Base-by-base conservation (phyloP, 2,888 invertebrate species). In the Ditylenchus weischeri region DNA sequence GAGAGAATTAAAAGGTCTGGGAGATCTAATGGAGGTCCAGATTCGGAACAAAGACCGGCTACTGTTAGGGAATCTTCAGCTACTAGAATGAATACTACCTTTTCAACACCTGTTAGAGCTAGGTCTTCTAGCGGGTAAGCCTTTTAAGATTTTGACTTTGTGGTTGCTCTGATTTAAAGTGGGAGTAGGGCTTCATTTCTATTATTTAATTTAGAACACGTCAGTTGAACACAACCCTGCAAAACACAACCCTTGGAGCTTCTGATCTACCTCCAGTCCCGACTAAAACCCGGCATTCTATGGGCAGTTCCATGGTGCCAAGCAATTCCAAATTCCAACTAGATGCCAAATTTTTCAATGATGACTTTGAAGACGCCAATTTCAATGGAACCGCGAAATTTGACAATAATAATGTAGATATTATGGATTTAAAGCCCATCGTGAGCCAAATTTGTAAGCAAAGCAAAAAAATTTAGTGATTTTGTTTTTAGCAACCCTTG, bases 1-100 rank as follows among this genome's bases (percentile, higher is more conserved):
- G 96, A 98, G 85, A 88, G 96, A 59, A 94, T 98, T 67, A 95
- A 95, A 84, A 88, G 96, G 36, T 90, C 92, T 0, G 88, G 77
- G 0, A 36, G 35, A 23, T 29, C 13, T 43, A 47, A 48, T 19
- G 54, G 57, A 29, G 66, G 43, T 18, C 66, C 67, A 4, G 64
- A 65, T 18, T 62, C 47, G 23, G 54, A 54, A 0, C 38, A 36
- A 36, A 19, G 65, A 15, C 48, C 65, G 43, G 36, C 54, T 23
- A 49, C 66, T n/a, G 38, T 35, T 3, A 48, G 67, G 35, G 67
- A 67, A 21, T 8, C 29, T 35, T 68, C 68, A 19, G 58, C 50
- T 23, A 62, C 47, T 19, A 43, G 58, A 8, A 19, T 57, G 11
- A 57, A 64, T 35, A 29, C 36, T 18, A 57, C 58, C 36, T 29